phyloP scores from a whole-genome alignment of 1,140 invertebrate species.

The Macrobrachium nipponense region DNA sequence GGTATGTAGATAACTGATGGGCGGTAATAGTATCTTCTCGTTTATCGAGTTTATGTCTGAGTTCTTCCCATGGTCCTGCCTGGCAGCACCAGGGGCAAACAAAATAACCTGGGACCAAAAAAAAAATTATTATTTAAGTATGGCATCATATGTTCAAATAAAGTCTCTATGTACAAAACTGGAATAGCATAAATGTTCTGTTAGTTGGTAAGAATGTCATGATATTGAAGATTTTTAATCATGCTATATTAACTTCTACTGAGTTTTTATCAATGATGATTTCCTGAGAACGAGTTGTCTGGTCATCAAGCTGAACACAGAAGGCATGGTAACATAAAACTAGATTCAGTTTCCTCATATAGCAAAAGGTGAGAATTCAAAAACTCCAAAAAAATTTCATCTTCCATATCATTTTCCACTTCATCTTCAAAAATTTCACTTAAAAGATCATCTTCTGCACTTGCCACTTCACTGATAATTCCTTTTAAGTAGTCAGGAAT shows the following conservation, averaged over 20 bases:
- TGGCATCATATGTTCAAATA: too few species aligned
- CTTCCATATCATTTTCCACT: constrained; percentile 34
- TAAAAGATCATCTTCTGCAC: constrained; percentile 31
- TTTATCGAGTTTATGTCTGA: constrained; percentile 13
- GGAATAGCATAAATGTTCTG: too few species aligned
- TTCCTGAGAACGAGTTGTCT: constrained; percentile 13
- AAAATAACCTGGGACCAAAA: constrained; percentile 23
- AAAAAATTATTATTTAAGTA: neutral
- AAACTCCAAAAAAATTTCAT: constrained; percentile 41
- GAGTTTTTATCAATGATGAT: constrained; percentile 47
- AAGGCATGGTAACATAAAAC: constrained; percentile 40
- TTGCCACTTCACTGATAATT: constrained; percentile 29
- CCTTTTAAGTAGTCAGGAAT: constrained; percentile 44
- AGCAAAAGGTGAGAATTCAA: constrained; percentile 18
- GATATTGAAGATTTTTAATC: too few species aligned
- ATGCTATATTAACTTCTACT: neutral
- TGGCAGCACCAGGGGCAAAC: constrained; percentile 36
- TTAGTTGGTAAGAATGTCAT: too few species aligned
- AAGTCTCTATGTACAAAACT: too few species aligned
- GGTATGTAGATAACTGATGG: neutral
- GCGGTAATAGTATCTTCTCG: constrained; percentile 7
- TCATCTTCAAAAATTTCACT: constrained; percentile 3
- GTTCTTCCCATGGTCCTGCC: constrained; percentile 34
- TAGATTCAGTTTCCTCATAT: constrained; percentile 38
- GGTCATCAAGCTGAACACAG: constrained; percentile 19